Percentiles rank a stretch among this genome's conserved stretches.
Evolutionary conservation across 2,888 invertebrate genomes (phyloP).

Genomic region (Coelinius sp.): DNA sequence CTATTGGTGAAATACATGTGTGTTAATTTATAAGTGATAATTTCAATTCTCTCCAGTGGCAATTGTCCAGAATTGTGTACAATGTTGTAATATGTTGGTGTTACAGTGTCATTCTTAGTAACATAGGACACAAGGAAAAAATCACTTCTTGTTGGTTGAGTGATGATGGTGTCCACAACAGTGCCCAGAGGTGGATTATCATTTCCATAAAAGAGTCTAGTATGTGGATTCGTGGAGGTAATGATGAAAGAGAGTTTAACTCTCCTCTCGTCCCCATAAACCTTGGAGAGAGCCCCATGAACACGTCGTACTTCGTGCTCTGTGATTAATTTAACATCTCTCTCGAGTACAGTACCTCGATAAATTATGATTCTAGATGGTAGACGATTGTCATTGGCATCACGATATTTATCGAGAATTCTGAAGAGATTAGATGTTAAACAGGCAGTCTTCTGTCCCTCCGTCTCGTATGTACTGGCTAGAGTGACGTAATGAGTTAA

Average conservation of each 20-base stretch:
- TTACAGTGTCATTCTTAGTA: slow-evolving; percentile 89
- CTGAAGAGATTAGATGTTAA: slow-evolving; percentile 77
- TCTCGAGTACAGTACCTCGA: slow-evolving; percentile 96
- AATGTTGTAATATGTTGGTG: slow-evolving; percentile 92
- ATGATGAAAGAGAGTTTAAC: slow-evolving; percentile 82
- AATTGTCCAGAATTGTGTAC: slow-evolving; percentile 81
- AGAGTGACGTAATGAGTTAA: slow-evolving; percentile 82
- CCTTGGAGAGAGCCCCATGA: background rate
- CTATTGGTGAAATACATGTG: slow-evolving; percentile 1
- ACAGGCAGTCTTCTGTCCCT: slow-evolving; percentile 84
- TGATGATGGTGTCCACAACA: slow-evolving; percentile 88
- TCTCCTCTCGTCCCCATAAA: slow-evolving; percentile 26
- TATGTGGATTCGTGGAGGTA: slow-evolving; percentile 85
- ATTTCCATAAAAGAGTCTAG: slow-evolving; percentile 5
- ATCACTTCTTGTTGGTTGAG: slow-evolving; percentile 85
- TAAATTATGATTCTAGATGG: slow-evolving; percentile 87
- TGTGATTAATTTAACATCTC: slow-evolving; percentile 84
- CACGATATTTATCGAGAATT: slow-evolving; percentile 73
- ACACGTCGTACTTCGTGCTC: slow-evolving; percentile 78
- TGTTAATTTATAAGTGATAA: background rate
- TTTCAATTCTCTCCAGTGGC: slow-evolving; percentile 43
- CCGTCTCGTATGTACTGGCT: slow-evolving; percentile 82
- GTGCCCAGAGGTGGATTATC: slow-evolving; percentile 89
- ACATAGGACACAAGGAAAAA: slow-evolving; percentile 92
- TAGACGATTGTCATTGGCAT: slow-evolving; percentile 64